phyloP scores from a whole-genome alignment of 2,797 vertebrate species.

The Sebastes flavidus region DNA sequence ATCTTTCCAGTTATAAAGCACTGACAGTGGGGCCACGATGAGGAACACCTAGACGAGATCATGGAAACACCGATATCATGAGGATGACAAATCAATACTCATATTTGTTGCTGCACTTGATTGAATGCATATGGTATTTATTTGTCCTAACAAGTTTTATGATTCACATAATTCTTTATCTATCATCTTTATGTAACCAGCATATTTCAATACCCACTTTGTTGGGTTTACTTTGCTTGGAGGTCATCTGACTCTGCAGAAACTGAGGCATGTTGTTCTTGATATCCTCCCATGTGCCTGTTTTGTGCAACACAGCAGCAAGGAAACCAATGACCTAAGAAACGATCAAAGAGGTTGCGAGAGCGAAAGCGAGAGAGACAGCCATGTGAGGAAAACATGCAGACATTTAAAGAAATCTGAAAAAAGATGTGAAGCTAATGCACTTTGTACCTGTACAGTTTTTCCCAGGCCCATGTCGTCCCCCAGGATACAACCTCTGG shows the following conservation, averaged over 20 bases:
- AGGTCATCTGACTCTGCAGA: slow-evolving; percentile 85
- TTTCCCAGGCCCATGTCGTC: slow-evolving; percentile 99
- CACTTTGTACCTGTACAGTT: slow-evolving; percentile 90
- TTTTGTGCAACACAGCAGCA: slow-evolving; percentile 92
- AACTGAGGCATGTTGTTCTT: slow-evolving; percentile 95
- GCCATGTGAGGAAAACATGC: neutral
- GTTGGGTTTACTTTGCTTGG: slow-evolving; percentile 66
- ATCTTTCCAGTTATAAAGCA: slow-evolving; percentile 97
- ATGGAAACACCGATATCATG: slow-evolving; percentile 6
- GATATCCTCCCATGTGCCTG: slow-evolving; percentile 91
- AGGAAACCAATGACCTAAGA: slow-evolving; percentile 93
- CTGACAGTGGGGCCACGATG: slow-evolving; percentile 93
- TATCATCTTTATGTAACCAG: neutral
- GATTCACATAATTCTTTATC: neutral
- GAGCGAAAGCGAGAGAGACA: neutral
- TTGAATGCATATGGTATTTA: neutral
- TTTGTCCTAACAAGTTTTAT: neutral
- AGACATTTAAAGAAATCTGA: neutral
- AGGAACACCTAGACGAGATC: slow-evolving; percentile 87
- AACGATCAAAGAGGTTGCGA: neutral
- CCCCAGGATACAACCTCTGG: slow-evolving; percentile 92
- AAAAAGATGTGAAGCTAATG: neutral
- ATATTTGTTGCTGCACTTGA: neutral
- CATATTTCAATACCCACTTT: slow-evolving; percentile 80
- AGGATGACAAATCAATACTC: neutral